A percentile compares a stretch with the other conserved stretches of the same genome.
Conservation (phyloP, 2,113 vertebrate species). For the Stictonetta naevosa region DNA sequence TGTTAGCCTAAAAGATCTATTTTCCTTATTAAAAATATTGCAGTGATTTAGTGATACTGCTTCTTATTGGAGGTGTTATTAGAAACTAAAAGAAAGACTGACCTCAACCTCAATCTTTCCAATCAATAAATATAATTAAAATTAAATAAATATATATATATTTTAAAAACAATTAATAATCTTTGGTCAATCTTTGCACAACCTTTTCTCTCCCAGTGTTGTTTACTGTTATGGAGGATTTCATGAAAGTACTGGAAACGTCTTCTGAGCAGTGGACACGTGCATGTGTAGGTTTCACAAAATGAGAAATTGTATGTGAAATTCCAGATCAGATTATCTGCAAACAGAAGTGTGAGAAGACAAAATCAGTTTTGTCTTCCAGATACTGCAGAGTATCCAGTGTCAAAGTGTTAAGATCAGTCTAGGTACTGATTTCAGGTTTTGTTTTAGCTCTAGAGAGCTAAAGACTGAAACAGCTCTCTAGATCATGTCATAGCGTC, state of each 20-base stretch:
- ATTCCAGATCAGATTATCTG: neutral
- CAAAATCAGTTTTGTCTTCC: neutral
- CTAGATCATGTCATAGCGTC: neutral
- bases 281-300: neutral
- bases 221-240: neutral
- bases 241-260: neutral
- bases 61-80: neutral
- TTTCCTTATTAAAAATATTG: neutral
- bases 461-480: neutral
- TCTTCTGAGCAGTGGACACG: neutral
- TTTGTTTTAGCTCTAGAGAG: neutral
- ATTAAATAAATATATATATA: neutral
- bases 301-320: neutral
- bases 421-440: neutral
- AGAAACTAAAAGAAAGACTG: neutral
- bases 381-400: neutral
- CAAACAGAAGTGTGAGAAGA: neutral
- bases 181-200: neutral
- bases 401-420: neutral
- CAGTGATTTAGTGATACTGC: neutral
- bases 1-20: neutral
- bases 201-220: neutral
- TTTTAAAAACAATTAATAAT: neutral
- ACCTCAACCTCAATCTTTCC: neutral
- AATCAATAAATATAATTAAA: neutral